A percentile compares a stretch with the other conserved stretches of the same genome.
phyloP scores from a whole-genome alignment of 2,797 vertebrate species.

The Alectoris magna region DNA sequence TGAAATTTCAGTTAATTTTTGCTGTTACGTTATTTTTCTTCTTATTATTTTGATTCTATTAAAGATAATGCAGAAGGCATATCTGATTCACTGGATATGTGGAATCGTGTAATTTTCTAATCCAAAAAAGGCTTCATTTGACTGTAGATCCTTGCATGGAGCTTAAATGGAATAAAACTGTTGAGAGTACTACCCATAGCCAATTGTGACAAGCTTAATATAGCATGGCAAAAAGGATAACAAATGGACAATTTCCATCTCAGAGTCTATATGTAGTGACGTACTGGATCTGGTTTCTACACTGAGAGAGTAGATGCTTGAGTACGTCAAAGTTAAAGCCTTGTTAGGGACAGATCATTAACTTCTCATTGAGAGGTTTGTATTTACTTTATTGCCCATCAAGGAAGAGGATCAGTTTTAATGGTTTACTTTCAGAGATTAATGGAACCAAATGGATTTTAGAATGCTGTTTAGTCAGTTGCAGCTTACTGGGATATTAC shows the following conservation, averaged over 20 bases:
- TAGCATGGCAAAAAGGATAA: background rate
- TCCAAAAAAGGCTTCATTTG: slow-evolving; percentile 13
- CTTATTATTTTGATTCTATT: background rate
- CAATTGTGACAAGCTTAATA: background rate
- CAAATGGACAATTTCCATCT: background rate
- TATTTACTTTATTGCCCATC: slow-evolving; percentile 34
- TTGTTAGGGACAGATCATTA: slow-evolving; percentile 43
- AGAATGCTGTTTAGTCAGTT: background rate
- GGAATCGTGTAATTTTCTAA: background rate
- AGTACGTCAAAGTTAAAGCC: background rate
- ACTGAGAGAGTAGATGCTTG: background rate
- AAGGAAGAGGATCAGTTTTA: slow-evolving; percentile 12
- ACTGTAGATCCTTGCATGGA: background rate
- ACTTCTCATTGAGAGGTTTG: slow-evolving; percentile 20
- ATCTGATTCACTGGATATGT: background rate
- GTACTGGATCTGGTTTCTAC: background rate
- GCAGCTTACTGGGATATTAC: background rate
- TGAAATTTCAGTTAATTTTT: slow-evolving; percentile 30
- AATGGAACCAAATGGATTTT: slow-evolving; percentile 34
- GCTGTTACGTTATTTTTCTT: slow-evolving; percentile 12
- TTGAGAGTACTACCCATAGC: background rate
- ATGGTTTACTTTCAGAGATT: slow-evolving; percentile 21
- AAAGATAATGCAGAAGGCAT: background rate
- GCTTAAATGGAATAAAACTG: background rate
- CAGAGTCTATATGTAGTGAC: background rate